A percentile compares a stretch with the other conserved stretches of the same genome.
Evolutionary conservation across 2,113 vertebrate genomes (phyloP).

Genomic region (Rousettus leschenaultii): DNA sequence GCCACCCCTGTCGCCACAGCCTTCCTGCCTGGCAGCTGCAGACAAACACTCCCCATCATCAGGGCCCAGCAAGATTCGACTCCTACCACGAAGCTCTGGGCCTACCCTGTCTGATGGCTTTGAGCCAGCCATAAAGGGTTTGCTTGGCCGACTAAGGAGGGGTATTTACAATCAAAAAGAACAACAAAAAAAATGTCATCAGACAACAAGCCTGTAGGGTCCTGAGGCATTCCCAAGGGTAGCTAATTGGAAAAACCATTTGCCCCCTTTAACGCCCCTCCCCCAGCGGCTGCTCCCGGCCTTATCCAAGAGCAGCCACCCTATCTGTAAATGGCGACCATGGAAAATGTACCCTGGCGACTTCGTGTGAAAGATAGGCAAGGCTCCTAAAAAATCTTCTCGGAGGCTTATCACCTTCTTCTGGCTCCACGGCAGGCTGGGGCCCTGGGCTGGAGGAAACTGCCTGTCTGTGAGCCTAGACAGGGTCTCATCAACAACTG

Average conservation of each 20-base stretch:
- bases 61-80: constrained; percentile 42
- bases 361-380: constrained; percentile 88
- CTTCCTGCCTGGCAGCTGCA: constrained; percentile 74
- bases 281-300: constrained; percentile 58
- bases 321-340: constrained; percentile 85
- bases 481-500: constrained; percentile 89
- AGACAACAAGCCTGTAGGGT: constrained; percentile 52
- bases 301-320: constrained; percentile 81
- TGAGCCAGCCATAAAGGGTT: constrained; percentile 15
- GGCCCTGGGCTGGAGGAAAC: constrained; percentile 84
- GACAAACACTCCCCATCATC: constrained; percentile 68
- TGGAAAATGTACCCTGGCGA: constrained; percentile 87
- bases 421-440: constrained; percentile 86
- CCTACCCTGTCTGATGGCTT: constrained; percentile 56
- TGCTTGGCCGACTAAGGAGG: not conserved
- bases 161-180: constrained; percentile 9
- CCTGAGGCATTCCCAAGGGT: constrained; percentile 79
- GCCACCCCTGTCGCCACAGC: constrained; percentile 66
- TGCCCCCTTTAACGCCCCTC: constrained; percentile 65
- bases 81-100: constrained; percentile 46
- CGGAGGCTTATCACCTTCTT: constrained; percentile 88
- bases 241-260: constrained; percentile 80
- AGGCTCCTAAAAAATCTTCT: constrained; percentile 87
- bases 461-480: constrained; percentile 86
- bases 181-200: constrained; percentile 21